Percentiles rank a stretch among this genome's conserved stretches.
phyloP scores from a whole-genome alignment of 2,113 vertebrate genomes.

The Pampusana beccarii region DNA sequence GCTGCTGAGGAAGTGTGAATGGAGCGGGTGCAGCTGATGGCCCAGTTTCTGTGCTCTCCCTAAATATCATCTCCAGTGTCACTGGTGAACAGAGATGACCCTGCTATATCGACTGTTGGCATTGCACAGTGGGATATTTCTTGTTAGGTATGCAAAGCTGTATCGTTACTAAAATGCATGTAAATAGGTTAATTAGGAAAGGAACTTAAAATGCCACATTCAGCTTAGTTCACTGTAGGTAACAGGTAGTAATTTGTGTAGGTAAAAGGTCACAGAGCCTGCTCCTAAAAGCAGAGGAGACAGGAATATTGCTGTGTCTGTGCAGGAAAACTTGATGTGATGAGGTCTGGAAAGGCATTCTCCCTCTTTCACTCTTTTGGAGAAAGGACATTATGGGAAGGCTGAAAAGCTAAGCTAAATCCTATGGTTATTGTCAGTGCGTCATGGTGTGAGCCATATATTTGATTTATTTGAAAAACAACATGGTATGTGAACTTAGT shows the following conservation, averaged over 20 bases:
- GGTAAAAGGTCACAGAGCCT: not conserved
- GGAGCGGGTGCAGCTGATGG: too few relatives aligned
- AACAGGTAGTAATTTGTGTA: not conserved
- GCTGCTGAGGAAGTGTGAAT: not conserved
- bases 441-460: not conserved
- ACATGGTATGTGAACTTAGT: accelerated
- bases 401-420: not conserved
- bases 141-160: not conserved
- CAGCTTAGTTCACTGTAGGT: not conserved
- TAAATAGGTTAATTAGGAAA: conserved; percentile 50
- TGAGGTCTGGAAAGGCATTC: not conserved
- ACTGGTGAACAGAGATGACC: not conserved
- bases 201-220: not conserved
- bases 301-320: not conserved
- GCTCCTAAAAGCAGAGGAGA: not conserved
- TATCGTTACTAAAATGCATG: conserved; percentile 1
- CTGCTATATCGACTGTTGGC: not conserved
- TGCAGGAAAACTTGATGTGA: not conserved
- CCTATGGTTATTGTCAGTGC: not conserved
- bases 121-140: not conserved
- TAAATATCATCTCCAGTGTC: not conserved
- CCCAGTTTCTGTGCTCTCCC: not conserved
- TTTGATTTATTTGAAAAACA: not conserved
- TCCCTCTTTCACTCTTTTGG: not conserved
- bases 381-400: not conserved